These are phyloP conservation scores for Phlogophora meticulosa DNA, from an alignment of 2,888 invertebrate genomes.

Conservation along the genomic window DNA sequence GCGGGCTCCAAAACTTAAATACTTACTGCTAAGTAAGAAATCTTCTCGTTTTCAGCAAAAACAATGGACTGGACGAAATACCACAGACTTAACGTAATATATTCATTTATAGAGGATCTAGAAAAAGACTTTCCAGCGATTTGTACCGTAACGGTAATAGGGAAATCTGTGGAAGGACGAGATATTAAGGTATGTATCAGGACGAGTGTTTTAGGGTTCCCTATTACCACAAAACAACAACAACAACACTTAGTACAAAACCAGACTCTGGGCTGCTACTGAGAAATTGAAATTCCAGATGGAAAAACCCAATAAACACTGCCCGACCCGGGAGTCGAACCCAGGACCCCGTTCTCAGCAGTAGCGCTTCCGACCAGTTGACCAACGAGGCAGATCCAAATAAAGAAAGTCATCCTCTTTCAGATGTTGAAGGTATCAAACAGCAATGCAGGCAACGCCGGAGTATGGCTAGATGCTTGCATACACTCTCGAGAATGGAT, in stretches of 20 bases:
- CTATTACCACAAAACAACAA: no score
- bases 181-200: slow-evolving; percentile 92
- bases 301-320: no score
- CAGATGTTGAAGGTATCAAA: slow-evolving; percentile 93
- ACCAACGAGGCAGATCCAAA: background rate
- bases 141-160: slow-evolving; percentile 94
- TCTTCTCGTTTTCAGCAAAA: slow-evolving; percentile 78
- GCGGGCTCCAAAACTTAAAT: no score
- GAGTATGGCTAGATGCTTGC: slow-evolving; percentile 95
- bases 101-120: slow-evolving; percentile 94
- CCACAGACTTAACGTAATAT: slow-evolving; percentile 94
- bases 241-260: no score
- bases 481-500: slow-evolving; percentile 98
- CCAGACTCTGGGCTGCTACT: no score
- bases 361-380: no score
- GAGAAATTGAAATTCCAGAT: no score
- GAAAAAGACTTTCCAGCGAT: slow-evolving; percentile 94
- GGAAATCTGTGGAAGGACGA: slow-evolving; percentile 94
- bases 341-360: no score
- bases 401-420: slow-evolving; percentile 5
- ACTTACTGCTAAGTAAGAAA: no score
- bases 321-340: no score
- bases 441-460: slow-evolving; percentile 92
- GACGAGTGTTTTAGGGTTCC: no score
- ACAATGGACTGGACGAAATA: slow-evolving; percentile 95